A percentile compares a stretch with the other conserved stretches of the same genome.
Evolutionary conservation across 2,888 invertebrate genomes (phyloP).

Genomic region (Troides aeacus): DNA sequence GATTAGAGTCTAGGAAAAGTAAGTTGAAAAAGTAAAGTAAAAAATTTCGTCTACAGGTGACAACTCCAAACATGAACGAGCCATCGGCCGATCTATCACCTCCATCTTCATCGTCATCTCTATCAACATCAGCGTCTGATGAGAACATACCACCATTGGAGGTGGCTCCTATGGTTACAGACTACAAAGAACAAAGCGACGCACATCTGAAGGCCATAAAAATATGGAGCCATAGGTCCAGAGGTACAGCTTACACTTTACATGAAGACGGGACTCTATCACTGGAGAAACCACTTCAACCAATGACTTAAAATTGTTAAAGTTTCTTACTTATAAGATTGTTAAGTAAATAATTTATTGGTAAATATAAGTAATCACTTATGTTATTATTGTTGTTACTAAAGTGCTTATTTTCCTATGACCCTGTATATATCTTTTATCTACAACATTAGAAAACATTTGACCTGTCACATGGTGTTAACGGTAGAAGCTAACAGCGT

Average conservation of each 20-base stretch:
- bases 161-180: conserved; percentile 53
- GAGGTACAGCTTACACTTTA: conserved; percentile 66
- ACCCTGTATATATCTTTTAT: too few relatives aligned
- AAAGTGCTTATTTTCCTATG: too few relatives aligned
- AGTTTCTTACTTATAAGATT: not conserved
- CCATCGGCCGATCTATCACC: conserved; percentile 31
- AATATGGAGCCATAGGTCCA: conserved; percentile 70
- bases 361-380: conserved; percentile 19
- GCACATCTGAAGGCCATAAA: conserved; percentile 68
- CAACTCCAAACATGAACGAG: conserved; percentile 39
- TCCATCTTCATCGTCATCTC: conserved; percentile 30
- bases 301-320: conserved; percentile 33
- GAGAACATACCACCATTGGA: conserved; percentile 47
- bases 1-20: too few relatives aligned
- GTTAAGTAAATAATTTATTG: conserved; percentile 22
- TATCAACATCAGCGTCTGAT: conserved; percentile 15
- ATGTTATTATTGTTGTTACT: too few relatives aligned
- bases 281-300: conserved; percentile 49
- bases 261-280: conserved; percentile 68
- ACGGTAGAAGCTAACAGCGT: too few relatives aligned
- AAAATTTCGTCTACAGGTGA: conserved; percentile 47
- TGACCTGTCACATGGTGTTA: too few relatives aligned
- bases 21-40: too few relatives aligned
- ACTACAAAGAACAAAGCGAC: conserved; percentile 61
- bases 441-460: too few relatives aligned